Evolutionary conservation across 2,797 vertebrate genomes (phyloP).

Genomic region (Peromyscus melanophrys): DNA sequence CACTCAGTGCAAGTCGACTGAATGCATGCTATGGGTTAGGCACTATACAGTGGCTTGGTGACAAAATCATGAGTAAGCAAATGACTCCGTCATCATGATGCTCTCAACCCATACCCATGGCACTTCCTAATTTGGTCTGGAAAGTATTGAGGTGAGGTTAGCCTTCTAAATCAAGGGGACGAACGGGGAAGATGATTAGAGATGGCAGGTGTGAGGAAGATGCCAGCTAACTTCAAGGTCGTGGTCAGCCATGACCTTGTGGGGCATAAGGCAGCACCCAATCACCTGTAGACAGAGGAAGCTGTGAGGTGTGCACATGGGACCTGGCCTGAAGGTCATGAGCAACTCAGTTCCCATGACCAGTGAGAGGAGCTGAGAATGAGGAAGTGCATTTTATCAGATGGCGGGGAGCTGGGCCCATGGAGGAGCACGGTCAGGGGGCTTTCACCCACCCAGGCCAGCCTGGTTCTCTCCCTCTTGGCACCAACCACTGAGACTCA

Average conservation of each 20-base stretch:
- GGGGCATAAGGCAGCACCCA: accelerated
- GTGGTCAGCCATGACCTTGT: not conserved
- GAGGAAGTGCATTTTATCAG: no score
- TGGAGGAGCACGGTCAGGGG: not conserved
- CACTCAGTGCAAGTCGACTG: not conserved
- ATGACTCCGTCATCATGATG: not conserved
- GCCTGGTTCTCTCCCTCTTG: not conserved
- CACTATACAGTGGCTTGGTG: not conserved
- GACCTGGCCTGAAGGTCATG: not conserved
- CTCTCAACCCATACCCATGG: no score
- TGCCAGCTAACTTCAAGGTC: not conserved
- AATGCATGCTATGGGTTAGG: not conserved
- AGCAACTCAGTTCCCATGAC: not conserved
- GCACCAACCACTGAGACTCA: slow-evolving; percentile 86
- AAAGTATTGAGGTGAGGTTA: not conserved
- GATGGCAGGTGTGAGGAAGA: not conserved
- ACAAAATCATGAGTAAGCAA: not conserved
- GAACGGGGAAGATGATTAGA: not conserved
- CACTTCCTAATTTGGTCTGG: not conserved
- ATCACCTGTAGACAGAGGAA: not conserved
- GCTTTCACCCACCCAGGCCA: accelerated
- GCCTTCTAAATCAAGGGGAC: not conserved
- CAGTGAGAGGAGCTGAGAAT: not conserved
- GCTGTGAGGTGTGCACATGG: accelerated
- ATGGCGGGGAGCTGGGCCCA: accelerated